These are phyloP conservation scores for Dreissena polymorpha DNA, from an alignment of 1,140 invertebrate species.

Conservation along the genomic window DNA sequence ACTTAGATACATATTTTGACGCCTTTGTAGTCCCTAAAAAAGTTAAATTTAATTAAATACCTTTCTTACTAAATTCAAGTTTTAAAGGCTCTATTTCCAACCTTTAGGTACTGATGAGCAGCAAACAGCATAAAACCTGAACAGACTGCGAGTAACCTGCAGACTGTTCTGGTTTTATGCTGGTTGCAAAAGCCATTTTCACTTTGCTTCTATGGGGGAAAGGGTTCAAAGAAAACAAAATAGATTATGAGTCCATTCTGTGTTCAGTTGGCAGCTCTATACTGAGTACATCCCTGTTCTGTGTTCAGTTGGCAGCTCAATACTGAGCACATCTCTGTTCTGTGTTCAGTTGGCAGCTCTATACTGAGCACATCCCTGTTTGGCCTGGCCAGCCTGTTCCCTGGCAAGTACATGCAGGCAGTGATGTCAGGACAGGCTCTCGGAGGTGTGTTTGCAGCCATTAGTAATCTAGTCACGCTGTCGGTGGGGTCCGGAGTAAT, in stretches of 20 bases:
- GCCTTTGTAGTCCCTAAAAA: no score
- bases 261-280: slow-evolving; percentile 22
- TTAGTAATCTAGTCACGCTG: slow-evolving; percentile 48
- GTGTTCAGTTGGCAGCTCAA: slow-evolving; percentile 39
- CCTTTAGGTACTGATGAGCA: no score
- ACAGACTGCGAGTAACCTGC: no score
- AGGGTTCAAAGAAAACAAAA: no score
- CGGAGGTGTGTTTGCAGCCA: slow-evolving; percentile 48
- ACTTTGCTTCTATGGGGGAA: no score
- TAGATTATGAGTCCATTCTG: slow-evolving; percentile 1
- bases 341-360: slow-evolving; percentile 41
- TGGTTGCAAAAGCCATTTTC: no score
- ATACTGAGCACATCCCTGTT: slow-evolving; percentile 45
- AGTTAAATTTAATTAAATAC: no score
- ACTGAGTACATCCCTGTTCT: slow-evolving; percentile 43
- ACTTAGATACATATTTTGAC: no score
- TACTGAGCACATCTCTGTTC: slow-evolving; percentile 44
- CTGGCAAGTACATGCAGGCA: slow-evolving; percentile 45
- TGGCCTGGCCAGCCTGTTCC: slow-evolving; percentile 51
- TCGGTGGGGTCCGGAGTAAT: slow-evolving; percentile 38
- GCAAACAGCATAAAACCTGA: no score
- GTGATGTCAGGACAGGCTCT: slow-evolving; percentile 50
- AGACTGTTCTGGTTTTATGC: no score
- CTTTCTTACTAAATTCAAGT: no score
- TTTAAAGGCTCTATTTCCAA: no score